Conservation (phyloP, 2,888 invertebrate genomes). For the Nomada fucata region DNA sequence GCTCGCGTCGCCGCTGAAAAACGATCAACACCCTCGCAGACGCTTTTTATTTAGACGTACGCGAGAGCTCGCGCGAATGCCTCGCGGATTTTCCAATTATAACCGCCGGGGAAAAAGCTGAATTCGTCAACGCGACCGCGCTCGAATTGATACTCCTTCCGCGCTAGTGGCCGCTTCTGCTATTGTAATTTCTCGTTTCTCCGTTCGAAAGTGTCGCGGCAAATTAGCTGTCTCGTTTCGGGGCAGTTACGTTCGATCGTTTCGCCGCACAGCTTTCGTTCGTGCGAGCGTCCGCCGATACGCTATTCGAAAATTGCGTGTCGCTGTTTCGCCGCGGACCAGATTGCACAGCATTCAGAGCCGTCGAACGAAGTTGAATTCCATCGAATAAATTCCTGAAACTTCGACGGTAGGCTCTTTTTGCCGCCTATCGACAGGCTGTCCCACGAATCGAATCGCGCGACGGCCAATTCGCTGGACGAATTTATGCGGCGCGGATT, state of each 20-base stretch:
- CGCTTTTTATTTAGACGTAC: not conserved
- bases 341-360: conserved; percentile 23
- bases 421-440: conserved; percentile 35
- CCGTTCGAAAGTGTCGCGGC: too few species aligned
- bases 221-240: not conserved
- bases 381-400: conserved; percentile 38
- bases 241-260: not conserved
- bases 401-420: conserved; percentile 2
- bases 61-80: not conserved
- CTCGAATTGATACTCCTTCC: too few species aligned
- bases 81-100: too few species aligned
- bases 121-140: not conserved
- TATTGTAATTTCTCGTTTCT: too few species aligned
- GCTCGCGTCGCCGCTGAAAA: conserved; percentile 11
- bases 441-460: conserved; percentile 16
- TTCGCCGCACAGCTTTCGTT: not conserved
- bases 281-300: too few species aligned
- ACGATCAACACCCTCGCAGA: not conserved
- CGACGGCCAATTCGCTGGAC: not conserved
- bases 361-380: conserved; percentile 20
- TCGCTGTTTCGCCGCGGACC: conserved; percentile 16
- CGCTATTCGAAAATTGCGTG: not conserved
- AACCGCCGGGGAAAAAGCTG: not conserved
- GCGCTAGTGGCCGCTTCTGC: too few species aligned
- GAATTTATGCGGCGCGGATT: conserved; percentile 27